Conservation (phyloP, 1,140 invertebrate genomes). For the Bombyx mori region ASM3026992v2 NC_085114.1:1818001-1818500, state of each 20-base stretch:
- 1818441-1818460: no score
- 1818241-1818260: conserved; percentile 67
- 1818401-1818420: no score
- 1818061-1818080: conserved; percentile 20
- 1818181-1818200: conserved; percentile 8
- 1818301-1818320: conserved; percentile 46
- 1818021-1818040: conserved; percentile 4
- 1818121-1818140: neutral
- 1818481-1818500: no score
- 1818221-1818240: conserved; percentile 65
- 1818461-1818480: no score
- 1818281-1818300: conserved; percentile 67
- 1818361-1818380: no score
- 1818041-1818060: conserved; percentile 28
- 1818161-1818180: conserved; percentile 11
- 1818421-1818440: no score
- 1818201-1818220: conserved; percentile 2
- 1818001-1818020: conserved; percentile 20
- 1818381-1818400: no score
- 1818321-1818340: no score
- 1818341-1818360: no score
- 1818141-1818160: neutral
- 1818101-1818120: conserved; percentile 5
- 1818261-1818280: conserved; percentile 68
- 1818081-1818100: neutral